Conservation (phyloP, 1,140 invertebrate genomes). For the Bombus pyrosoma region DNA sequence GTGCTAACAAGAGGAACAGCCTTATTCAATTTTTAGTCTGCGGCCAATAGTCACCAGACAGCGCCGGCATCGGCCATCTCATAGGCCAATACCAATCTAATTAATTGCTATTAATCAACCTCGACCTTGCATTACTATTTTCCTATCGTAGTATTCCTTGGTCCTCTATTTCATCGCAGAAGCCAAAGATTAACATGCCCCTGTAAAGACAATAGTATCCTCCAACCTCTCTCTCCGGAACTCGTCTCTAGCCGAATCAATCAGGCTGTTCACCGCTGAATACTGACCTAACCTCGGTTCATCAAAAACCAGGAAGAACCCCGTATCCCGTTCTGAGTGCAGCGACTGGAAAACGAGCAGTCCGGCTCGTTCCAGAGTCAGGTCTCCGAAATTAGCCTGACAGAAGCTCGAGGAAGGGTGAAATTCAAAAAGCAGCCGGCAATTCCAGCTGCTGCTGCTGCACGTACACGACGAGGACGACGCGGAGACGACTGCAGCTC, state of each 20-base stretch:
- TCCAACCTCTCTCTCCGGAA: neutral
- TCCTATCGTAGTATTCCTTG: no score
- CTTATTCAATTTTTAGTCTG: no score
- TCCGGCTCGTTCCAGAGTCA: neutral
- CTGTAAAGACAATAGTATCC: neutral
- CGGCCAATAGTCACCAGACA: no score
- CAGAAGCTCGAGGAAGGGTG: neutral
- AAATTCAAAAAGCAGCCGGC: slow-evolving; percentile 28
- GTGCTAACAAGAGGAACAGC: neutral
- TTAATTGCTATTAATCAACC: no score
- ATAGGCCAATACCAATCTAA: no score
- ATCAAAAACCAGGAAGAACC: neutral
- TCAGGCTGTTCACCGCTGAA: neutral
- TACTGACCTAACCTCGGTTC: neutral
- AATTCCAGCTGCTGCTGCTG: neutral
- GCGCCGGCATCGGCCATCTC: no score
- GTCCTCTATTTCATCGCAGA: neutral
- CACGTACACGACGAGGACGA: neutral
- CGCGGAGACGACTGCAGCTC: slow-evolving; percentile 23
- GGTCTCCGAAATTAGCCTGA: slow-evolving; percentile 9
- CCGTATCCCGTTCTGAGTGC: neutral
- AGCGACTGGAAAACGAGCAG: neutral
- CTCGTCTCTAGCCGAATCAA: neutral
- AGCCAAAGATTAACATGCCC: neutral
- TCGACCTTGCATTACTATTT: no score